These are phyloP conservation scores for Bungarus multicinctus DNA, from an alignment of 2,113 vertebrate species.

Conservation along the genomic window DNA sequence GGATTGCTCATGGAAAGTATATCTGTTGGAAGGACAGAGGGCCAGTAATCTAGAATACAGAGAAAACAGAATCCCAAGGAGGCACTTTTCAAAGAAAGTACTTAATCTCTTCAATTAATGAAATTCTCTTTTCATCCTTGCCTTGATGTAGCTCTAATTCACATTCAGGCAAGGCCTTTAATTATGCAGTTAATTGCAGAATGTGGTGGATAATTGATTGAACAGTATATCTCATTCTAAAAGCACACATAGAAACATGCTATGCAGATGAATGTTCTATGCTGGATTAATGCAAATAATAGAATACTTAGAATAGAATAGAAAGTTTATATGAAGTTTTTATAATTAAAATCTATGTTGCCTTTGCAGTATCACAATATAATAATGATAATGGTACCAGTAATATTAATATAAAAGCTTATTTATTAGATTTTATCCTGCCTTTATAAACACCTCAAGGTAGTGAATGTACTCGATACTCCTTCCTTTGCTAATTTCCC, in stretches of 20 bases:
- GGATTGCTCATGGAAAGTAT: background rate
- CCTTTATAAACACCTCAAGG: background rate
- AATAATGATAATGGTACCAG: background rate
- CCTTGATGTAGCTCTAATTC: background rate
- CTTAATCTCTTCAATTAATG: background rate
- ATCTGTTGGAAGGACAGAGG: background rate
- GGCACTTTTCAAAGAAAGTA: background rate
- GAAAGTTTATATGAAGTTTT: background rate
- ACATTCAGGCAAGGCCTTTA: background rate
- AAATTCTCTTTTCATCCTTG: background rate
- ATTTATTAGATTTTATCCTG: background rate
- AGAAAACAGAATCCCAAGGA: background rate
- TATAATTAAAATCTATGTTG: background rate
- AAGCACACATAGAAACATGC: no score
- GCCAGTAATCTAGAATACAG: background rate
- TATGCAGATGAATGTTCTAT: background rate
- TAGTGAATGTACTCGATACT: background rate
- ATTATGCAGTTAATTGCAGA: background rate
- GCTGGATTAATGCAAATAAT: background rate
- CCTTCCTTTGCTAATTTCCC: background rate
- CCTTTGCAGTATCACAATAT: background rate
- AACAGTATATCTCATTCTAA: background rate
- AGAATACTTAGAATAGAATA: no score
- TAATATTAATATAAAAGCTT: background rate
- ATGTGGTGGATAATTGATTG: no score